Percentiles rank a stretch among this genome's conserved stretches.
These are phyloP conservation scores for Conomelus anceps DNA, from an alignment of 2,888 invertebrate species.

Conservation along the genomic window DNA sequence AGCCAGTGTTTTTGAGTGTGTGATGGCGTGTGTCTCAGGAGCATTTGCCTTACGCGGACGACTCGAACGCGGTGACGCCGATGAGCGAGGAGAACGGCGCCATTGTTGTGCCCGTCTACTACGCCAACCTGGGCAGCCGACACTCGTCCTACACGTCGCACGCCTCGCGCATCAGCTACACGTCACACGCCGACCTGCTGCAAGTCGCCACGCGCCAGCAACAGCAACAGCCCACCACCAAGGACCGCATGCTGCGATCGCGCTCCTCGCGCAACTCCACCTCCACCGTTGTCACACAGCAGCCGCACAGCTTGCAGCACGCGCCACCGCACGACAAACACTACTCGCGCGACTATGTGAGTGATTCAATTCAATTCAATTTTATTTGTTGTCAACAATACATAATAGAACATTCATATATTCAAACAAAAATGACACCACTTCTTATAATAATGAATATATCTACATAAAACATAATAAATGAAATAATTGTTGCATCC, in stretches of 20 bases:
- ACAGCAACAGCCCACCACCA: constrained; percentile 60
- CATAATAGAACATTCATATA: too few species aligned
- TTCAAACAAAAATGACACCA: too few species aligned
- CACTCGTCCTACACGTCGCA: constrained; percentile 95
- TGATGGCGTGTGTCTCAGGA: constrained; percentile 46
- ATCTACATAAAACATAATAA: too few species aligned
- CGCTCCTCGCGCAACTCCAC: constrained; percentile 62
- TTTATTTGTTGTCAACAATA: background rate
- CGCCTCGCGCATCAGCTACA: constrained; percentile 87
- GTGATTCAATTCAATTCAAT: too few species aligned
- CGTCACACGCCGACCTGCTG: constrained; percentile 86
- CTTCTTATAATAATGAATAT: too few species aligned
- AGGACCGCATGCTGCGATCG: constrained; percentile 74
- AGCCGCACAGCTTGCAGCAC: constrained; percentile 39
- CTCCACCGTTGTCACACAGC: constrained; percentile 46
- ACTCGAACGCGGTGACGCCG: constrained; percentile 94
- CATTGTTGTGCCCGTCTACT: constrained; percentile 86
- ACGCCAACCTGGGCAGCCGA: constrained; percentile 81
- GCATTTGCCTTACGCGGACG: constrained; percentile 94
- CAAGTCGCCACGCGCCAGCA: constrained; percentile 41
- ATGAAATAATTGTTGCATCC: too few species aligned
- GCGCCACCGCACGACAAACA: constrained; percentile 48
- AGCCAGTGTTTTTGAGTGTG: background rate
- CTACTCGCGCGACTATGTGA: constrained; percentile 65
- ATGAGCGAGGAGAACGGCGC: constrained; percentile 97